Conservation (phyloP, 2,113 vertebrate species). For the Amphiprion ocellaris region DNA sequence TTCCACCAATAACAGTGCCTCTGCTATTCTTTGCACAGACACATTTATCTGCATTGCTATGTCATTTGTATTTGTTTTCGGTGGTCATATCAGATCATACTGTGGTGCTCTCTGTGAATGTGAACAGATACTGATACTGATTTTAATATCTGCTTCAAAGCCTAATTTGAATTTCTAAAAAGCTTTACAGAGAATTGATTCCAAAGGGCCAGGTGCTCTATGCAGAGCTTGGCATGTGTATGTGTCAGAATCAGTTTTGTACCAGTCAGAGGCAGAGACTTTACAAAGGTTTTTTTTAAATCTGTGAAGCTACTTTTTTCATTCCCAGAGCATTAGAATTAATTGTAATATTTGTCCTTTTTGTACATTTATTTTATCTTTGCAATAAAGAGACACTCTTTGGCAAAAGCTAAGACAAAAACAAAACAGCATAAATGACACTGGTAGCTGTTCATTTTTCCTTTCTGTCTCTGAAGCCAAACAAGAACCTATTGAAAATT, state of each 20-base stretch:
- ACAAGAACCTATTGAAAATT: too few species aligned
- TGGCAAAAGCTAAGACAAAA: too few species aligned
- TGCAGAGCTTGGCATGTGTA: constrained; percentile 16
- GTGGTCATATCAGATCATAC: not conserved
- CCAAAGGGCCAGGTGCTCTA: constrained; percentile 30
- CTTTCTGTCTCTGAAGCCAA: too few species aligned
- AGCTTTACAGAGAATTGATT: constrained; percentile 4
- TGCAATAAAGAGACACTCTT: too few species aligned
- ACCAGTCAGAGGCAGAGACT: not conserved
- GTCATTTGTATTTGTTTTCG: constrained; percentile 16
- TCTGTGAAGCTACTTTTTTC: not conserved
- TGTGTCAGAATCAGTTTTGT: not conserved
- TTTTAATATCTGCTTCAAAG: constrained; percentile 28
- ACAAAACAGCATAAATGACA: too few species aligned
- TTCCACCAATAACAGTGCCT: not conserved
- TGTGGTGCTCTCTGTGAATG: not conserved
- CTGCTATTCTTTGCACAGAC: not conserved
- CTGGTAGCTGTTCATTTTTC: too few species aligned
- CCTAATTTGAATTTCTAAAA: constrained; percentile 46
- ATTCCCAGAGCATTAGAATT: not conserved
- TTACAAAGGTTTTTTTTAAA: too few species aligned
- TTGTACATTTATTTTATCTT: not conserved
- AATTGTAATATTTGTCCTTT: not conserved
- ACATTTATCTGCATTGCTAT: not conserved
- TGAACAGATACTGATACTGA: not conserved